Base-by-base conservation (phyloP, 1,140 invertebrate genomes). In the Heliconius congener region DNA sequence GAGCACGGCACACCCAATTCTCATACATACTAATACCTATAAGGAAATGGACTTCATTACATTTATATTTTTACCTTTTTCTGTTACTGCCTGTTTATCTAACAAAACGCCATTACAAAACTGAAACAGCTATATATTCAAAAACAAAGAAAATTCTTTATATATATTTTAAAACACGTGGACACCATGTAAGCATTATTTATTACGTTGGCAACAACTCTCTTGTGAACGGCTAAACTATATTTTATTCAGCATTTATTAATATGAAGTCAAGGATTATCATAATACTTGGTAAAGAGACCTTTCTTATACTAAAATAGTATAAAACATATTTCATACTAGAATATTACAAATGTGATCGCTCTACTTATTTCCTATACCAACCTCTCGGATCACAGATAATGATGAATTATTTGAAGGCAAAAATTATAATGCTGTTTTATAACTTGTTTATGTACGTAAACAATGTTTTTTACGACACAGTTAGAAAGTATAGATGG, bases 161-260 rank as follows among this genome's bases (percentile, higher is more conserved):
- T 8, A 52, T 52, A 19, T 19, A 52, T 52, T 52, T 52, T 52
- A 52, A 52, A 52, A 52, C 18, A 55, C 39, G 71, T 77, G 76
- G 76, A 52, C 66, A 77, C 76, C n/a, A 11, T 71, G 71, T 46
- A 13, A n/a, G 37, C 57, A 19, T 23, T 77, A 77, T 77, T 77
- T 77, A 77, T 77, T 77, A 27, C 70, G 60, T 80, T 76, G 74
- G 66, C 66, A 76, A 80, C 75, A 80, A 77, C 79, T 80, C 79
- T 70, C 52, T 77, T 72, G 23, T 39, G 71, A 70, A 80, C 27
- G 60, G 73, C 50, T 76, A 77, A 81, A 77, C 72, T 71, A 74
- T 82, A 77, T 77, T 70, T 74, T 80, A 74, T 76, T 66, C 39
- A 81, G 74, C 60, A 71, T 76, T 78, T 23, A 55, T 80, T 73